Evolutionary conservation across 2,888 invertebrate species (phyloP), one percentile per base, ranked within the genome.

Genomic region (Parapristionchus giblindavisi): DNA sequence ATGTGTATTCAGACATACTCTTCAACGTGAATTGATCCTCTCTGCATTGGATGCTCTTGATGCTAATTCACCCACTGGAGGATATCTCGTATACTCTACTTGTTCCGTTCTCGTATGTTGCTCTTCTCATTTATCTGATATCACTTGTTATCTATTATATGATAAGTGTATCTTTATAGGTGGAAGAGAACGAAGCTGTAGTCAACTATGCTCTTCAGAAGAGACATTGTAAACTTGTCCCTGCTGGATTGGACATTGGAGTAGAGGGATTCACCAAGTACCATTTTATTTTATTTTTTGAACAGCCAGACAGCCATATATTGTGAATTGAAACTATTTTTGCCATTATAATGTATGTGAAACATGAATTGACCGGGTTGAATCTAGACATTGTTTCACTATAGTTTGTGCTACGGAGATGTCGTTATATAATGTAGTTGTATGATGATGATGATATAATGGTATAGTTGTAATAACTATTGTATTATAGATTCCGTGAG

Each of bases 121-220:
- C 24, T 56, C 24, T n/a, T 8, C 43, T 17, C 8, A 43, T 56
- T 51, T 29, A 21, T 29, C 27, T 74, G 74, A n/a, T 8, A 24
- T 74, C 8, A 36, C 24, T 14, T 6, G 24, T 11, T 24, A 11
- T 24, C 24, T n/a, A 38, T 4, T 40, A 38, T 40, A 4, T 43
- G 32, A 29, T 43, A 27, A 8, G 8, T 32, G 21, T 32, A 8
- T 1, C 1, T 63, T 71, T 88, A n/a, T 80, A 92, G 91, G 94
- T 96, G 0, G 99, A 99, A 89, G 99, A 99, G 90, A 99, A 99
- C 90, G 99, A 99, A 89, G 94, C 93, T 91, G 95, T 99, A 0
- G 92, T 99, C 43, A 94, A 99, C 89, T 98, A 94, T 89, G 97
- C 94, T 1, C 89, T 99, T 56, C 94, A 93, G 87, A 94, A 95